Conservation (phyloP, 2,888 invertebrate genomes). For the Epinotia brunnichana region DNA sequence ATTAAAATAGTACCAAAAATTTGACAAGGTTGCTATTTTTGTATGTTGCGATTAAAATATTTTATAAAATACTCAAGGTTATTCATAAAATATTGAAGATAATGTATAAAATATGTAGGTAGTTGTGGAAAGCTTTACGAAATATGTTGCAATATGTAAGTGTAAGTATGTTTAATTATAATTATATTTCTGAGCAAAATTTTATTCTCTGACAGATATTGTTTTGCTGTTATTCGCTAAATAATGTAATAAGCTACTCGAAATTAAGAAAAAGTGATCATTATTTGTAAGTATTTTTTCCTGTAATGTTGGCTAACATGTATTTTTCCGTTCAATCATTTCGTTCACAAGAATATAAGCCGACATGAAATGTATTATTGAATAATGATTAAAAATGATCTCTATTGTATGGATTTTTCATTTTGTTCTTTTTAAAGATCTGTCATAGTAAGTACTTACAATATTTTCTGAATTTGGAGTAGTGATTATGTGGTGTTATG, state of each 20-base stretch:
- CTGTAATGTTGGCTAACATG: conserved; percentile 10
- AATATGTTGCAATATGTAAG: conserved; percentile 41
- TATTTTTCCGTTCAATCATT: conserved; percentile 4
- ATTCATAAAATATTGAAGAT: conserved; percentile 40
- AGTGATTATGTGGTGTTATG: conserved; percentile 22
- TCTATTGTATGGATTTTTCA: conserved; percentile 15
- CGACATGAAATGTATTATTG: conserved; percentile 25
- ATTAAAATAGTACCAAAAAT: conserved; percentile 52
- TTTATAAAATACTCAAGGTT: conserved; percentile 49
- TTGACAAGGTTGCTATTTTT: conserved; percentile 48
- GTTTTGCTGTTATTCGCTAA: conserved; percentile 13
- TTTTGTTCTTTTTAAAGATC: conserved; percentile 21
- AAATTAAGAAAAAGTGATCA: conserved; percentile 36
- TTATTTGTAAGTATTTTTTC: conserved; percentile 30
- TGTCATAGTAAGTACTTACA: conserved; percentile 22
- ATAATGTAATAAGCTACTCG: conserved; percentile 37
- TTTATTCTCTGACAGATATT: conserved; percentile 18
- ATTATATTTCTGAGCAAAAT: conserved; percentile 29
- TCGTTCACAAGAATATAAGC: conserved; percentile 1
- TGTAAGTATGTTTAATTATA: conserved; percentile 28
- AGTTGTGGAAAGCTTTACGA: conserved; percentile 36
- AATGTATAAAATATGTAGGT: conserved; percentile 45
- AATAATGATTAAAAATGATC: conserved; percentile 10
- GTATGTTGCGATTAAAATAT: conserved; percentile 47
- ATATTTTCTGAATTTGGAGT: conserved; percentile 37